phyloP scores from a whole-genome alignment of 92 coral and sea anemone genomes.

The Siderastrea radians region DNA sequence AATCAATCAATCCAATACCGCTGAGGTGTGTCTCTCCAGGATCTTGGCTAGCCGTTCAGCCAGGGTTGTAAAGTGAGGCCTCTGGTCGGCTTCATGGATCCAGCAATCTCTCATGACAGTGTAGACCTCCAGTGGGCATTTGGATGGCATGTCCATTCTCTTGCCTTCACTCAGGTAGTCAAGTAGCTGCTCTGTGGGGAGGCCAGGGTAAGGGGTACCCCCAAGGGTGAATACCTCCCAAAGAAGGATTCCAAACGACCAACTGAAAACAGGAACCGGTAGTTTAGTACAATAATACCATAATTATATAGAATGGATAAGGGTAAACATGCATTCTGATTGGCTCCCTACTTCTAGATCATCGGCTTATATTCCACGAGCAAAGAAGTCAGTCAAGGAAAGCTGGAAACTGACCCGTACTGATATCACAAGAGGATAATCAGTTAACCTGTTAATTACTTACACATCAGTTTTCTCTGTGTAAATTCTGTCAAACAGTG shows the following conservation, averaged over 20 bases:
- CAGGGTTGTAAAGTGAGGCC: slow-evolving; percentile 77
- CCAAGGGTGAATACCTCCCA: slow-evolving; percentile 97
- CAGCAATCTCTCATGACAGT: slow-evolving; percentile 92
- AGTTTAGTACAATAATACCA: background rate
- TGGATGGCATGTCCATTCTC: slow-evolving; percentile 83
- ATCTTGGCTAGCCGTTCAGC: slow-evolving; percentile 79
- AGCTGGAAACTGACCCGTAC: too few relatives aligned
- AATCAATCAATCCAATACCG: slow-evolving; percentile 52
- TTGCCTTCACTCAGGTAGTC: slow-evolving; percentile 81
- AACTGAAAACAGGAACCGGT: slow-evolving; percentile 37
- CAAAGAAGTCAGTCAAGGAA: too few relatives aligned
- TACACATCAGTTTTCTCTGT: slow-evolving; percentile 95
- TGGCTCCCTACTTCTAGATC: too few relatives aligned
- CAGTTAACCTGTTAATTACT: slow-evolving; percentile 32
- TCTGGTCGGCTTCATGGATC: slow-evolving; percentile 76
- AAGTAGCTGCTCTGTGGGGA: slow-evolving; percentile 86
- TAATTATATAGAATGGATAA: background rate
- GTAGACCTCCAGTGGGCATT: slow-evolving; percentile 87
- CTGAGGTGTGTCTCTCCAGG: slow-evolving; percentile 73
- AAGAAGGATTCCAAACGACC: slow-evolving; percentile 91
- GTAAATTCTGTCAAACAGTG: slow-evolving; percentile 86
- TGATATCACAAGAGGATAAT: too few relatives aligned
- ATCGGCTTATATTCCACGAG: too few relatives aligned
- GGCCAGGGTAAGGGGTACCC: slow-evolving; percentile 91
- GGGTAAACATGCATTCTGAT: too few relatives aligned